These are phyloP conservation scores for Propithecus coquereli DNA, from an alignment of 2,113 vertebrate species.

Conservation along the genomic window DNA sequence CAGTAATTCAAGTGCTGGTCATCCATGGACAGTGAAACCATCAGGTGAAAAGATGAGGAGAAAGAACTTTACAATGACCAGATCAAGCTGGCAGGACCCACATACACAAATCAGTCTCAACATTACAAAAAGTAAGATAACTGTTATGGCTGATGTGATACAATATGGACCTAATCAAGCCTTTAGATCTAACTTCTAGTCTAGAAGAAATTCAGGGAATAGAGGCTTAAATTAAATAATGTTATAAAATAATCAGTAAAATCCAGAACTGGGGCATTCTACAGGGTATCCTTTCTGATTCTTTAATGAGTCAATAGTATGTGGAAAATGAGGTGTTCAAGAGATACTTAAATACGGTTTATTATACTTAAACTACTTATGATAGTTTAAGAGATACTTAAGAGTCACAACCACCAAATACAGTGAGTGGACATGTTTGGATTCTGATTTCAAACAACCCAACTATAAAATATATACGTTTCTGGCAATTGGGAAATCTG, in stretches of 20 bases:
- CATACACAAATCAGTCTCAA: neutral
- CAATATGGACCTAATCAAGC: neutral
- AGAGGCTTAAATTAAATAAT: conserved; percentile 26
- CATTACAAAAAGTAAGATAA: conserved; percentile 33
- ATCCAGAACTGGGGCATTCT: neutral
- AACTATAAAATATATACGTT: neutral
- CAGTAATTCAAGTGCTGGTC: neutral
- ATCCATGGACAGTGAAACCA: conserved; percentile 1
- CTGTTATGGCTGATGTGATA: neutral
- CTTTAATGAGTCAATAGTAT: neutral
- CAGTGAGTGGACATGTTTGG: neutral
- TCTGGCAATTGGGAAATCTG: neutral
- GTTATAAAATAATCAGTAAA: neutral
- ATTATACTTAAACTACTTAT: neutral
- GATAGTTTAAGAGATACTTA: neutral
- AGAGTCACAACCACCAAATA: neutral
- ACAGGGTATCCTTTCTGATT: neutral
- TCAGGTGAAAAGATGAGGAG: neutral
- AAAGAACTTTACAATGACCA: conserved; percentile 22
- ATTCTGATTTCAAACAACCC: conserved; percentile 35
- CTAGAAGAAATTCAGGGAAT: conserved; percentile 14
- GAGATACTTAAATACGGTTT: neutral
- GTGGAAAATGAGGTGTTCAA: neutral
- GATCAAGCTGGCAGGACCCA: neutral
- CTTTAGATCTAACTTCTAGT: neutral